Evolutionary conservation across 2,888 invertebrate species (phyloP).

Genomic region (Sepioteuthis lessoniana): DNA sequence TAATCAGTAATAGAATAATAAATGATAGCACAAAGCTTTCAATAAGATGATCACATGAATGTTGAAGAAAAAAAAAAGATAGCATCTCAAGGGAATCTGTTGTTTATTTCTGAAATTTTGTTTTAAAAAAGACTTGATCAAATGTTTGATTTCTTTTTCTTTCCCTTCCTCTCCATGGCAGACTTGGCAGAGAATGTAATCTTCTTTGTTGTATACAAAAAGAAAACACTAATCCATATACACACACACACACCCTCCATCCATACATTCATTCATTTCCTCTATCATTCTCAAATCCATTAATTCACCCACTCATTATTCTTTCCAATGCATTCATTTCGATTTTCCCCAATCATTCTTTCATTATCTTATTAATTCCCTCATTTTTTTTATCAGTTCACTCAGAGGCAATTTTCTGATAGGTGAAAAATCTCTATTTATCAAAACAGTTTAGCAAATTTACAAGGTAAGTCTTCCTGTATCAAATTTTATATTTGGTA

Average conservation of each 20-base stretch:
- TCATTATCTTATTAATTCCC: not conserved
- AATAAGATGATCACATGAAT: not conserved
- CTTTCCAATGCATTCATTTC: not conserved
- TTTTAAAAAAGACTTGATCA: not conserved
- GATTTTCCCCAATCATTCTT: not conserved
- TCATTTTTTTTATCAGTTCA: not conserved
- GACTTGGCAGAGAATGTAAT: not conserved
- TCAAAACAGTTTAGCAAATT: not conserved
- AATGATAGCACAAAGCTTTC: not conserved
- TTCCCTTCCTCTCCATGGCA: not conserved
- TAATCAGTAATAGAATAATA: not conserved
- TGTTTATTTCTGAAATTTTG: not conserved
- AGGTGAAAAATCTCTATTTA: not conserved
- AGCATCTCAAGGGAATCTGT: not conserved
- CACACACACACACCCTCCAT: not conserved
- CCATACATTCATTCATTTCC: not conserved
- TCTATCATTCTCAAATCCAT: not conserved
- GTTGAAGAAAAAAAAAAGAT: not conserved
- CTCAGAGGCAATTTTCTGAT: not conserved
- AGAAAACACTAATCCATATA: not conserved
- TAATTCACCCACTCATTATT: not conserved
- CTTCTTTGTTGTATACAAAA: not conserved
- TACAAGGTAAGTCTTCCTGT: not conserved
- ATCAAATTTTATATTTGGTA: no score
- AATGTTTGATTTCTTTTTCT: not conserved